Conservation (phyloP, 2,888 invertebrate species). For the Agonopterix arenella region DNA sequence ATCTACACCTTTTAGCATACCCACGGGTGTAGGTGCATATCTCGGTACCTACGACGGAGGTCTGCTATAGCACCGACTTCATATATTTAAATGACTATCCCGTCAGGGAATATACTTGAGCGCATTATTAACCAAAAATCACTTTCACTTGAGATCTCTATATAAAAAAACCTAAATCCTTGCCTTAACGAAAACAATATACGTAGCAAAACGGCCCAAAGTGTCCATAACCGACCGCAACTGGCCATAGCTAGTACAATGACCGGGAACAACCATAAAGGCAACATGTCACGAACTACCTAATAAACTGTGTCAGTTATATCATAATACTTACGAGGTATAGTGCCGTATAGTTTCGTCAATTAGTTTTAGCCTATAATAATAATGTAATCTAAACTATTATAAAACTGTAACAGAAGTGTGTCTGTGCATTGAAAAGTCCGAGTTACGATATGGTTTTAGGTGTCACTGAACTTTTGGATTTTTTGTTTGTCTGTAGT, state of each 20-base stretch:
- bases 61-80: neutral
- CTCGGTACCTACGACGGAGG: too few relatives aligned
- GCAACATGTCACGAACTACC: neutral
- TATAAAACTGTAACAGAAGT: too few relatives aligned
- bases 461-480: too few relatives aligned
- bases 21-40: too few relatives aligned
- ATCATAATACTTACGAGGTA: neutral
- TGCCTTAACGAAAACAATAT: neutral
- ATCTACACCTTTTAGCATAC: too few relatives aligned
- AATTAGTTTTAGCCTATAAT: neutral
- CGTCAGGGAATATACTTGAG: too few relatives aligned
- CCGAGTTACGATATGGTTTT: too few relatives aligned
- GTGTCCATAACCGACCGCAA: slow-evolving; percentile 1
- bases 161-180: neutral
- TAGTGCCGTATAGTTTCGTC: neutral
- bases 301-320: neutral
- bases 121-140: too few relatives aligned
- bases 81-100: neutral
- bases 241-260: neutral
- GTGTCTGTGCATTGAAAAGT: too few relatives aligned
- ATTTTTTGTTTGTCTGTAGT: too few relatives aligned
- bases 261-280: neutral
- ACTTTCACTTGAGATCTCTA: neutral
- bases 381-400: neutral
- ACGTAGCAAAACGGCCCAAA: neutral